A percentile compares a stretch with the other conserved stretches of the same genome.
Conservation (phyloP, 2,113 vertebrate species). For the Erythrolamprus reginae region DNA sequence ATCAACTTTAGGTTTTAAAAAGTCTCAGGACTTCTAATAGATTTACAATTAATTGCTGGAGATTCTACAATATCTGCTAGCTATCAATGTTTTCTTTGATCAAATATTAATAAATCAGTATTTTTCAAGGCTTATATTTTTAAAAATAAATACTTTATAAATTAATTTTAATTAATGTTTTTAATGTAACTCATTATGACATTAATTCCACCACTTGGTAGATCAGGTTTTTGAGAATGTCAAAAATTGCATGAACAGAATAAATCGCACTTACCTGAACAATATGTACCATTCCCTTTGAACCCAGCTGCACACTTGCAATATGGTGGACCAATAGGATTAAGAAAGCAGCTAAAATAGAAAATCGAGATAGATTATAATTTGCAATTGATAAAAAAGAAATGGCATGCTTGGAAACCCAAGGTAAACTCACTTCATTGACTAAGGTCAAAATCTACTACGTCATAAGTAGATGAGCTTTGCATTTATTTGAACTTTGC, state of each 20-base stretch:
- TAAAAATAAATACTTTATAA: background rate
- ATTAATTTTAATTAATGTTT: conserved; percentile 1
- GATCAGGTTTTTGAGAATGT: background rate
- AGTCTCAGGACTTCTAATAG: background rate
- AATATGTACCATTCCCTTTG: conserved; percentile 82
- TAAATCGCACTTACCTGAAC: conserved; percentile 72
- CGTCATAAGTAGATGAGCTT: background rate
- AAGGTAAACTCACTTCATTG: background rate
- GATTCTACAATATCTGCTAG: accelerated
- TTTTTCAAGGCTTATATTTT: background rate
- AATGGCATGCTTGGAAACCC: background rate
- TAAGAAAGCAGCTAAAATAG: conserved; percentile 70
- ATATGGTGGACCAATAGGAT: conserved; percentile 43
- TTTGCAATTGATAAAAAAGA: background rate
- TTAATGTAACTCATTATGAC: background rate
- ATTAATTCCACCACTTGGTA: background rate
- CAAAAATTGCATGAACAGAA: background rate
- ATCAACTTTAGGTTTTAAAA: background rate
- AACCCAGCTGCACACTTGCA: conserved; percentile 88
- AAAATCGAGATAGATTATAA: background rate
- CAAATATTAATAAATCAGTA: background rate
- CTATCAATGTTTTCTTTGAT: background rate
- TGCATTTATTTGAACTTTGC: background rate
- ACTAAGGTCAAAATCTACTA: background rate
- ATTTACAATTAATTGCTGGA: background rate